These are phyloP conservation scores for Apus apus DNA, from an alignment of 2,113 vertebrate genomes.

Conservation along the genomic window DNA sequence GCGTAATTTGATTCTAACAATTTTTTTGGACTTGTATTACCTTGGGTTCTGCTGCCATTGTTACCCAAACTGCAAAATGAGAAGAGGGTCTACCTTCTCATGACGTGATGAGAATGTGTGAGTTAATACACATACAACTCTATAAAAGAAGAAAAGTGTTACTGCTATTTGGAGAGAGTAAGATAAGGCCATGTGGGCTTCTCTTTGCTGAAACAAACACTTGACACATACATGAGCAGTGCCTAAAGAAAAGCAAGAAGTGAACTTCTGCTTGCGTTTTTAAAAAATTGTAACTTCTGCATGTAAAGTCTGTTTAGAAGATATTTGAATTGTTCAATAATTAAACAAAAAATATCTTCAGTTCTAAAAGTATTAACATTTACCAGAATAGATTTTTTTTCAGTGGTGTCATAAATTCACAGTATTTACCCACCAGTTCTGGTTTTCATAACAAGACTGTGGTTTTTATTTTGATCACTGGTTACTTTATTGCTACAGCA, in stretches of 20 bases:
- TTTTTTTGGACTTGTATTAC: slow-evolving; percentile 33
- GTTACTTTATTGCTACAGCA: slow-evolving; percentile 59
- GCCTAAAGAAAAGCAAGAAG: slow-evolving; percentile 29
- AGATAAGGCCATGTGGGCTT: slow-evolving; percentile 13
- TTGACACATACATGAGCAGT: slow-evolving; percentile 42
- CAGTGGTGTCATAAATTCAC: slow-evolving; percentile 40
- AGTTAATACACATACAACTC: neutral
- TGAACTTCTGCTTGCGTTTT: neutral
- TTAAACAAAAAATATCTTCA: slow-evolving; percentile 29
- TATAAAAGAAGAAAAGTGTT: neutral
- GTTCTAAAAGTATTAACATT: slow-evolving; percentile 34
- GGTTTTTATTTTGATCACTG: slow-evolving; percentile 63
- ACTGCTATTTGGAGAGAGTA: slow-evolving; percentile 12
- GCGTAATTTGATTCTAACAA: slow-evolving; percentile 36
- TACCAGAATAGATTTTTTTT: slow-evolving; percentile 1
- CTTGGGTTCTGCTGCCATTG: neutral
- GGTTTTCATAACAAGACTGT: slow-evolving; percentile 62
- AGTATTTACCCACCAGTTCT: slow-evolving; percentile 57
- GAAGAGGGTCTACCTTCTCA: neutral
- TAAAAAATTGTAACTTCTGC: slow-evolving; percentile 19
- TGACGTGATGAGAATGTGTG: neutral
- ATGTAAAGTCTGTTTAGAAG: slow-evolving; percentile 12
- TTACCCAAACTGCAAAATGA: slow-evolving; percentile 14
- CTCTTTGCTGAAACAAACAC: slow-evolving; percentile 46
- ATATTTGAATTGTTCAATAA: slow-evolving; percentile 17